Conservation (phyloP, 2,113 vertebrate species). For the Pionites leucogaster region DNA sequence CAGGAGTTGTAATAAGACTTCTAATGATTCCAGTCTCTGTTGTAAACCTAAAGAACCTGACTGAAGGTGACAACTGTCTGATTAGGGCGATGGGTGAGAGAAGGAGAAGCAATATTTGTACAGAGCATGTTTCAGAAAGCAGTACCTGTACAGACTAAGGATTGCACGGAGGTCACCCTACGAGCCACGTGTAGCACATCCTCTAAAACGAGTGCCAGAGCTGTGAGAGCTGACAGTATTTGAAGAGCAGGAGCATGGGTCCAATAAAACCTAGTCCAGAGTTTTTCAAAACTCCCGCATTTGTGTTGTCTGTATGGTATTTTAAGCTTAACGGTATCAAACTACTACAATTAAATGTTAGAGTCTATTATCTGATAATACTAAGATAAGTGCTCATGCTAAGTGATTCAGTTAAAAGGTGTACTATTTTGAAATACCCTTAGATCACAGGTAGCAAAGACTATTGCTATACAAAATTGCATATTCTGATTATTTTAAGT, state of each 20-base stretch:
- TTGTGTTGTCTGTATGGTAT: not conserved
- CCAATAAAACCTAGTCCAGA: not conserved
- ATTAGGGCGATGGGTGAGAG: not conserved
- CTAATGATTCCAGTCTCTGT: not conserved
- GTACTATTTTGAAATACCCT: not conserved
- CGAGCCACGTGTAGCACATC: fast-evolving
- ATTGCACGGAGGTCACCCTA: not conserved
- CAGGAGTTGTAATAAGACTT: not conserved
- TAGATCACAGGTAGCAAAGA: not conserved
- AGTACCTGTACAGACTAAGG: fast-evolving
- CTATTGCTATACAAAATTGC: not conserved
- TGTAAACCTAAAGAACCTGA: not conserved
- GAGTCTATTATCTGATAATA: not conserved
- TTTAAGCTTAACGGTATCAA: not conserved
- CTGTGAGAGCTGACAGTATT: not conserved
- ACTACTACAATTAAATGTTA: not conserved
- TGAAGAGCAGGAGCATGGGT: not conserved
- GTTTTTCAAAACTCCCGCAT: not conserved
- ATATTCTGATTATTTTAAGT: not conserved
- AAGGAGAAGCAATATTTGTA: not conserved
- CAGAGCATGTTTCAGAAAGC: not conserved
- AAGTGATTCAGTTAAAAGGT: not conserved
- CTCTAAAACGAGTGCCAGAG: not conserved
- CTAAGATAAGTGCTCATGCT: not conserved
- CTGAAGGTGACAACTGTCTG: not conserved